phyloP scores from a whole-genome alignment of 1,140 invertebrate species.

The Onthophagus taurus region DNA sequence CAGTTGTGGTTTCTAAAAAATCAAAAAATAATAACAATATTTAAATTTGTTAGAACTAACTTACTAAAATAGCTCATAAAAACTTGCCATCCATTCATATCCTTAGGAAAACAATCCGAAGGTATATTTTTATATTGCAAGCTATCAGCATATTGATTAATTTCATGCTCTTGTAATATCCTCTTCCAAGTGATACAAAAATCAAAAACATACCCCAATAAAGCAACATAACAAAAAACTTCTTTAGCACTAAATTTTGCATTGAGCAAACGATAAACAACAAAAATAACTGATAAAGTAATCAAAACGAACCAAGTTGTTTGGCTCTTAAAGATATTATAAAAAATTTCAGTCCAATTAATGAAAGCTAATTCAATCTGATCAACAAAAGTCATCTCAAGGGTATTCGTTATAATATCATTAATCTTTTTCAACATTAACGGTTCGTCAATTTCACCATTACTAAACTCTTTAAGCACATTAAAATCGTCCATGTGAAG shows the following conservation, averaged over 20 bases:
- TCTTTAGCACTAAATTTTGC: constrained; percentile 9
- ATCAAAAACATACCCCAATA: constrained; percentile 13
- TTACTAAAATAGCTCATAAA: constrained; percentile 9
- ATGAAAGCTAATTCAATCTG: too few relatives aligned
- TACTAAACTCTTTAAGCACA: constrained; percentile 7
- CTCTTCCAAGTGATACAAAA: constrained; percentile 13
- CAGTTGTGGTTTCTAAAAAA: constrained; percentile 6
- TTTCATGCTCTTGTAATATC: constrained; percentile 14
- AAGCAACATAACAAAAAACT: too few relatives aligned
- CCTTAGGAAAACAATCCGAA: constrained; percentile 9
- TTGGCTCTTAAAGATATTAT: constrained; percentile 10
- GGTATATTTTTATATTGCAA: constrained; percentile 8
- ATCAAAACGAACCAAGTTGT: constrained; percentile 7
- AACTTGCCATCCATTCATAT: constrained; percentile 11
- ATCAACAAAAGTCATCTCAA: too few relatives aligned
- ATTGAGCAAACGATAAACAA: constrained; percentile 13
- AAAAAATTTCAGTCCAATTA: constrained; percentile 11
- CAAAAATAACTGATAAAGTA: constrained; percentile 3
- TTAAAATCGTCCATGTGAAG: constrained; percentile 6
- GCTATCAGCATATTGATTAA: constrained; percentile 12
- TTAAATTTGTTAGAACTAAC: constrained; percentile 2
- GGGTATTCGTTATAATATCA: constrained; percentile 12
- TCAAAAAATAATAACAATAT: not conserved
- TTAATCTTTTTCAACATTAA: constrained; percentile 9
- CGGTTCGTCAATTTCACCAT: not conserved